Base-by-base conservation (phyloP, 2,888 invertebrate genomes). In the Acronicta aceris region DNA sequence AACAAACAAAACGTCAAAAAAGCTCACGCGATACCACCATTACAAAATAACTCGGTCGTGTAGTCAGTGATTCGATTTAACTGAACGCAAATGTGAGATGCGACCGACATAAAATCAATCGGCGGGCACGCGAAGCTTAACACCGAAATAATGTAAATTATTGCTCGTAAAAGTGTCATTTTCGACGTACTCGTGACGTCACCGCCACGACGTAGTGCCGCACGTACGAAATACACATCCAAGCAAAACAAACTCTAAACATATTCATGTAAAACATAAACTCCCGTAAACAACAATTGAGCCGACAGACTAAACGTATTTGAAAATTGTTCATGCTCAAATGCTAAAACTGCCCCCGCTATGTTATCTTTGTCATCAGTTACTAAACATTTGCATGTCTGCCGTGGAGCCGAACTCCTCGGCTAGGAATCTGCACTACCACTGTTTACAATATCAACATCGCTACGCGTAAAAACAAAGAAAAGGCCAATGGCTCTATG, bases 91-190 rank as follows among this genome's bases (percentile, higher is more conserved):
- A 93, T 90, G 91, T 88, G 90, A 91, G 92, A 91, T 88, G 89
- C 88, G 87, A 87, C 92, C 89, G 92, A 91, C 92, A 87, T 90
- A 93, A 91, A 94, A 94, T 94, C 94, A 94, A 94, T 94, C 93
- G 92, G 87, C 85, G 81, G 84, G 90, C 94, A 93, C 93, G 94
- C 94, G 90, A 94, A 85, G 87, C 89, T 90, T 89, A 89, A 92
- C 92, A 91, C 91, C 91, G 88, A 89, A 91, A 92, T 92, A 92
- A 92, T 91, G 92, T 93, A 93, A 93, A 94, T 94, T 92, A 94
- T 93, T 89, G 88, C 92, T 92, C 92, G 91, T 94, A 93, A 94
- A 94, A 91, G 90, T 93, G 93, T 93, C 94, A 93, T 94, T 93
- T 92, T 91, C 89, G 91, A 91, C 91, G 90, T 91, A 88, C 89